Base-by-base conservation (phyloP, 2,797 vertebrate species). In the Mormyrus hasselquistii region DNA sequence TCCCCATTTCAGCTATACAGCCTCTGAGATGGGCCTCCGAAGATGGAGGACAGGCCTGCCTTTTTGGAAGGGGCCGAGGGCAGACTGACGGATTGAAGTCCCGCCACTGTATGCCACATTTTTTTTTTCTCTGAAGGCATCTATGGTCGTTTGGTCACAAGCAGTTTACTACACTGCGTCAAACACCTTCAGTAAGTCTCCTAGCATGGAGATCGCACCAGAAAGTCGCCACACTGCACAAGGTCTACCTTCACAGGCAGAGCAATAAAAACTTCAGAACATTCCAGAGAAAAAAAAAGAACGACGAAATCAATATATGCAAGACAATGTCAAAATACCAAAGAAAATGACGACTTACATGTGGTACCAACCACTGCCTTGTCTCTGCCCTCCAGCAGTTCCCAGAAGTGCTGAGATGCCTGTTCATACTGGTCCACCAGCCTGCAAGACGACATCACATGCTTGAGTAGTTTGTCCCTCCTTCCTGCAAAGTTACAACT, bases 291-390 rank as follows among this genome's bases (percentile, higher is more conserved):
- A 79, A 76, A 41, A 79, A 76, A 29, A 29, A 29, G 25, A 19
- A 76, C 1, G 41, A 41, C 7, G 4, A 7, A 44, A 79, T 7
- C 38, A 79, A 41, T 44, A n/a, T 79, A 41, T 14, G 5, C 5
- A 44, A n/a, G 38, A 79, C 12, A 12, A 38, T 44, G 69, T 12
- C 22, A 84, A 50, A 49, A n/a, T n/a, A 7, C 41, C 19, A 19
- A 41, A 8, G 34, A 83, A 22, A 41, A 44, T 44, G 44, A 14
- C 22, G 0, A 97, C 98, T 97, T 95, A 99, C 98, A 99, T 89
- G 98, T 99, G 92, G 98, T 99, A 95, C 98, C 98, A 93, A 97
- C 98, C 88, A 99, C 96, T 92, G 96, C 90, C 93, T 98, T 99
- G 92, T 99, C 98, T 90, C 96, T 98, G 59, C 97, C 98, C 93